Evolutionary conservation across 2,888 invertebrate species (phyloP).

Genomic region (Escarpia spicata): DNA sequence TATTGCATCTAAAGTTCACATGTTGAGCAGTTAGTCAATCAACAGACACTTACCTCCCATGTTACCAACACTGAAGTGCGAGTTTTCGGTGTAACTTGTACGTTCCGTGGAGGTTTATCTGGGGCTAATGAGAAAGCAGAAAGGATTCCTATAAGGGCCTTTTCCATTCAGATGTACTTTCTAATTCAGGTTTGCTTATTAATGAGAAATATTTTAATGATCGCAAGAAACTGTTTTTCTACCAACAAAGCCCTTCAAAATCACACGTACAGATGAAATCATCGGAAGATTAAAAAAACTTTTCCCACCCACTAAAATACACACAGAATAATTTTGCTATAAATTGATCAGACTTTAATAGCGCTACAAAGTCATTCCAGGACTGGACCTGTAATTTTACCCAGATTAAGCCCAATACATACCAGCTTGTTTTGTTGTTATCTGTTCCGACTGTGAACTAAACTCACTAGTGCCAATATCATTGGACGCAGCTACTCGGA

Average conservation of each 20-base stretch:
- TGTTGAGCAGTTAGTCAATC: no score
- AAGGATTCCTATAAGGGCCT: conserved; percentile 43
- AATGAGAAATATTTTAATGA: not conserved
- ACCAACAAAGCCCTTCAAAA: not conserved
- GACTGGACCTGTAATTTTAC: not conserved
- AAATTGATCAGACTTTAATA: no score
- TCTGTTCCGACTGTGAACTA: conserved; percentile 70
- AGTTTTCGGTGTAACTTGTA: conserved; percentile 92
- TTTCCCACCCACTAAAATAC: no score
- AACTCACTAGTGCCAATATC: conserved; percentile 94
- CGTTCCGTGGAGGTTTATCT: conserved; percentile 80
- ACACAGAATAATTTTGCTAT: no score
- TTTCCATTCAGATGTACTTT: not conserved
- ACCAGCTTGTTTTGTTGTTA: conserved; percentile 57
- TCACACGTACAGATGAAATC: not conserved
- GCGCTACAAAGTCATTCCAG: not conserved
- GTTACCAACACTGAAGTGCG: conserved; percentile 92
- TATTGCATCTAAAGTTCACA: no score
- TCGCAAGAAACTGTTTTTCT: not conserved
- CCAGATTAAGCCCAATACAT: conserved; percentile 38
- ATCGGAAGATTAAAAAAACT: not conserved
- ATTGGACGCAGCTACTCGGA: conserved; percentile 93
- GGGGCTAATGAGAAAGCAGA: conserved; percentile 74
- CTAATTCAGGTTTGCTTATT: not conserved
- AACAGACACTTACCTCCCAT: conserved; percentile 73